Evolutionary conservation across 2,888 invertebrate species (phyloP).

Genomic region (Ormyrus pomaceus): DNA sequence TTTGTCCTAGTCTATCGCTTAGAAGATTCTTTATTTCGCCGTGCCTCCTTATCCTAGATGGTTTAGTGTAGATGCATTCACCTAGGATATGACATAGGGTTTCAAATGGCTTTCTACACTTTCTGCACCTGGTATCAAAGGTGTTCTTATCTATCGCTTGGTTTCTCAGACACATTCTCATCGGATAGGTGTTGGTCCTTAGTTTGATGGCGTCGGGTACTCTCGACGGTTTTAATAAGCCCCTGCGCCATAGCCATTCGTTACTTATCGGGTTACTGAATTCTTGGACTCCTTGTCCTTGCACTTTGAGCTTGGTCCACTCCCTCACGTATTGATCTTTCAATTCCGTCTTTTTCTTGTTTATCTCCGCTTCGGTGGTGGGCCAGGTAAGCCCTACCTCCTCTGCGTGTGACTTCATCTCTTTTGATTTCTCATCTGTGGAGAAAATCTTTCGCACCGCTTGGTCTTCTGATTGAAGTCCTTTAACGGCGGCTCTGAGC

Average conservation of each 20-base stretch:
- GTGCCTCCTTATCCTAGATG: background rate
- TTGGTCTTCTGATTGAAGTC: too few relatives aligned
- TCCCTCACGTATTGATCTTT: background rate
- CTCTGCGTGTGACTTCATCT: too few relatives aligned
- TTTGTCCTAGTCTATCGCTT: background rate
- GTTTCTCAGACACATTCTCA: background rate
- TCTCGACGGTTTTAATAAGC: background rate
- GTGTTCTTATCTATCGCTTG: background rate
- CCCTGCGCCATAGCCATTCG: background rate
- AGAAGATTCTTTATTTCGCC: conserved; percentile 9
- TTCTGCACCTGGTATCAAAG: conserved; percentile 13
- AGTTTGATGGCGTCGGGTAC: conserved; percentile 8
- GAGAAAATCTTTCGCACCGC: too few relatives aligned
- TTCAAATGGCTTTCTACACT: conserved; percentile 9
- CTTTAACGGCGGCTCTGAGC: too few relatives aligned
- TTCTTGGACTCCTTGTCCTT: conserved; percentile 42
- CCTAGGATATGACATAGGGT: conserved; percentile 76
- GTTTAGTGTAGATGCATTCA: background rate
- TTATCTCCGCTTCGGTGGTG: too few relatives aligned
- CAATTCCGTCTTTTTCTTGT: background rate
- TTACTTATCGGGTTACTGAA: background rate
- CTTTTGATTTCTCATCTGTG: too few relatives aligned
- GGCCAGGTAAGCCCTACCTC: too few relatives aligned
- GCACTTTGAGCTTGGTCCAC: conserved; percentile 34
- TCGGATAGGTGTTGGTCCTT: conserved; percentile 11